Evolutionary conservation across 2,113 vertebrate genomes (phyloP).

Genomic region (Strix uralensis): DNA sequence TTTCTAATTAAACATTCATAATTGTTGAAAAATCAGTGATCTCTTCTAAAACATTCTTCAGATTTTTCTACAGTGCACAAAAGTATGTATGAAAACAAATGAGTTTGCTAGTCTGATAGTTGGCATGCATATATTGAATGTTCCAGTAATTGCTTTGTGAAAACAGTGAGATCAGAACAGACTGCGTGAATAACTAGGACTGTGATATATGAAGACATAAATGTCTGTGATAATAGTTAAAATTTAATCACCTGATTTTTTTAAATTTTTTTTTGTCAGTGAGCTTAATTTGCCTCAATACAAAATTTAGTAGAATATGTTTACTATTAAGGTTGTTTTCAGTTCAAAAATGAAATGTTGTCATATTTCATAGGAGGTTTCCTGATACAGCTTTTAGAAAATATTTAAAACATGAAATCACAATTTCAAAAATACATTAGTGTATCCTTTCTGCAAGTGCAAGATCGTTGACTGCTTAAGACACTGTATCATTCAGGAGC

Average conservation of each 20-base stretch:
- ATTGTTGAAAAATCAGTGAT: background rate
- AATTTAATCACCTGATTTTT: background rate
- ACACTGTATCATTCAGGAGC: background rate
- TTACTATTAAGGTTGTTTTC: background rate
- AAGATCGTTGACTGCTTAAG: background rate
- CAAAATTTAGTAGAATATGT: background rate
- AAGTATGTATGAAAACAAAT: background rate
- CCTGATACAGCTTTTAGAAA: background rate
- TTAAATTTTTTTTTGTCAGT: background rate
- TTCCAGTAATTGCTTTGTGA: background rate
- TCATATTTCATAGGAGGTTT: background rate
- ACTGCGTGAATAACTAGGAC: background rate
- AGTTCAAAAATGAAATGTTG: background rate
- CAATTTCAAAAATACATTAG: accelerated
- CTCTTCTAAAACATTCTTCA: background rate
- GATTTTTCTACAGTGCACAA: background rate
- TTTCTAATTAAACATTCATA: background rate
- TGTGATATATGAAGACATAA: background rate
- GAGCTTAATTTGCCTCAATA: background rate
- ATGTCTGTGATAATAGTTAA: background rate
- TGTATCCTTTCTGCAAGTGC: background rate
- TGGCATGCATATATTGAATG: background rate
- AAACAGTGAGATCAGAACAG: background rate
- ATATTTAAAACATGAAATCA: background rate
- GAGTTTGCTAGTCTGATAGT: background rate